Evolutionary conservation across 1,140 invertebrate genomes (phyloP).

Genomic region (Rhopalosiphum maidis): DNA sequence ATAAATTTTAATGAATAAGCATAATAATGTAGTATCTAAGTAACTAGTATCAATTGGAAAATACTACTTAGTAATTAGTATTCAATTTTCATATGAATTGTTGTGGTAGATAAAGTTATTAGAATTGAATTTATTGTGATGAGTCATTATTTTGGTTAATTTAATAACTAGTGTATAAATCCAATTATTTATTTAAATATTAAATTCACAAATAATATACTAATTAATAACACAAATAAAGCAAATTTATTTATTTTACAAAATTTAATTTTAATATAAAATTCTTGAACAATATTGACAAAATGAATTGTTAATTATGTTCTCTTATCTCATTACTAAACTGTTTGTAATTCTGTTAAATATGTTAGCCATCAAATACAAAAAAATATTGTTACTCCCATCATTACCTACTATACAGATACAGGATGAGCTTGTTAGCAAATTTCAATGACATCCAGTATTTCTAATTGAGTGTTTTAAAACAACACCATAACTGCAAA

Average conservation of each 20-base stretch:
- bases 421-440: slow-evolving; percentile 49
- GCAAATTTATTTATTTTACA: not conserved
- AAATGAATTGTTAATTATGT: slow-evolving; percentile 38
- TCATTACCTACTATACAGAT: not conserved
- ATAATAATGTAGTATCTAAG: not conserved
- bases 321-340: slow-evolving; percentile 20
- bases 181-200: not conserved
- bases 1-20: not conserved
- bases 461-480: slow-evolving; percentile 54
- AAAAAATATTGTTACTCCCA: slow-evolving; percentile 39
- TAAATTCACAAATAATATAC: not conserved
- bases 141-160: not conserved
- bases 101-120: not conserved
- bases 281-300: not conserved
- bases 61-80: not conserved
- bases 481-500: slow-evolving; percentile 43
- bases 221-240: not conserved
- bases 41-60: not conserved
- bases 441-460: slow-evolving; percentile 54
- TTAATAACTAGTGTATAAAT: not conserved
- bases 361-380: not conserved
- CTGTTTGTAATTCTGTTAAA: slow-evolving; percentile 31
- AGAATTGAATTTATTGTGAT: not conserved
- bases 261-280: not conserved
- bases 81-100: not conserved